phyloP scores from a whole-genome alignment of 2,888 invertebrate species.

The Gerris lacustris region DNA sequence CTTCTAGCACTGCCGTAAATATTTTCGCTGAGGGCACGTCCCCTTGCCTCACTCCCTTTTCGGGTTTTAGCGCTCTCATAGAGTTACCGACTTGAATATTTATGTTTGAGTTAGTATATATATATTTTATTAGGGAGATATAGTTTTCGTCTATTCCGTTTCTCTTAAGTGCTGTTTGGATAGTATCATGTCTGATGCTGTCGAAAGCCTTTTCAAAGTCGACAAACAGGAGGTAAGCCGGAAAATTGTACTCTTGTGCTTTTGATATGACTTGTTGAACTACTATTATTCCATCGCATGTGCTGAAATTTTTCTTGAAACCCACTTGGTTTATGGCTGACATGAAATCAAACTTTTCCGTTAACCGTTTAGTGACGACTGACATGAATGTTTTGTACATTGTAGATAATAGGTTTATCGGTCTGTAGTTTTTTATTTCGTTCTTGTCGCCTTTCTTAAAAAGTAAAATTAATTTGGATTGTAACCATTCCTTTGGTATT shows the following conservation, averaged over 20 bases:
- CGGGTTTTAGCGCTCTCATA: neutral
- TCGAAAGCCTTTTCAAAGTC: conserved; percentile 7
- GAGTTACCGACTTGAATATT: neutral
- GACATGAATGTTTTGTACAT: conserved; percentile 3
- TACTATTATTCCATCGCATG: conserved; percentile 8
- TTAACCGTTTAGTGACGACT: conserved; percentile 6
- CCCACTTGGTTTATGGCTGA: conserved; percentile 6
- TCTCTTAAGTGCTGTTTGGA: neutral
- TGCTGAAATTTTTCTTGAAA: conserved; percentile 10
- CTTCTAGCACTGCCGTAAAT: neutral
- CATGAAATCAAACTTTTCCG: neutral
- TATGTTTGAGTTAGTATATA: neutral
- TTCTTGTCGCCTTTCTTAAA: conserved; percentile 10
- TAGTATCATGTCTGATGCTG: neutral
- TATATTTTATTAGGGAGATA: conserved; percentile 1
- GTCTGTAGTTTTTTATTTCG: conserved; percentile 12
- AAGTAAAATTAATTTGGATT: conserved; percentile 6
- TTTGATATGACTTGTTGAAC: neutral
- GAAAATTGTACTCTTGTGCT: conserved; percentile 7
- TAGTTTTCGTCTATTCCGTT: neutral
- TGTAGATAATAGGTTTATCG: conserved; percentile 9
- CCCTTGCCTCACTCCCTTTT: conserved; percentile 11
- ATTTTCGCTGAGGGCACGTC: conserved; percentile 2
- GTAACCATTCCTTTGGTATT: conserved; percentile 2
- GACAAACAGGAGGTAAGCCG: conserved; percentile 6